phyloP scores from a whole-genome alignment of 30 jellyfish, hydroid and myxozoan genomes.

The Turritopsis dohrnii region DNA sequence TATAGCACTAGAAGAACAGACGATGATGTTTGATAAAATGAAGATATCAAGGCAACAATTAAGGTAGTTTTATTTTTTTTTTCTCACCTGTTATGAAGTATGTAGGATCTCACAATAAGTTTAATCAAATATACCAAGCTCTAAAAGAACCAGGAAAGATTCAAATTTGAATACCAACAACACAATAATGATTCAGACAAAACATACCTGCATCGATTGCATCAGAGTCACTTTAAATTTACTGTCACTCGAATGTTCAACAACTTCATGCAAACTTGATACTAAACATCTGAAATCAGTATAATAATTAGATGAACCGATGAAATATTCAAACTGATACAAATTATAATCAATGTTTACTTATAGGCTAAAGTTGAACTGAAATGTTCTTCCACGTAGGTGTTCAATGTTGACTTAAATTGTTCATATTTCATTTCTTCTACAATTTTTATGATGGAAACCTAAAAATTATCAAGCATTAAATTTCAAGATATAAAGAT shows the following conservation, averaged over 20 bases:
- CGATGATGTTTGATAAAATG: not conserved
- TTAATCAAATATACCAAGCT: conserved; percentile 46
- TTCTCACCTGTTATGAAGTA: conserved; percentile 62
- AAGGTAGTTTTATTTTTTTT: no score
- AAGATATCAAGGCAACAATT: not conserved
- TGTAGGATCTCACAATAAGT: conserved; percentile 53
- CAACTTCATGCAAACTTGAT: conserved; percentile 10
- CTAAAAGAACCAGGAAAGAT: conserved; percentile 26
- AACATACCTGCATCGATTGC: conserved; percentile 18
- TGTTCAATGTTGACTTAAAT: conserved; percentile 67
- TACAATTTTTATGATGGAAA: conserved; percentile 44
- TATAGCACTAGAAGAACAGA: conserved; percentile 1
- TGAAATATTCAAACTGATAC: not conserved
- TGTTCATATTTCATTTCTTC: conserved; percentile 51
- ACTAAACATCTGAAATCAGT: conserved; percentile 19
- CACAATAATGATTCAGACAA: not conserved
- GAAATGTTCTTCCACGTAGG: conserved; percentile 81
- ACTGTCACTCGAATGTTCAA: not conserved
- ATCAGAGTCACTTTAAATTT: not conserved
- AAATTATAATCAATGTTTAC: conserved; percentile 19
- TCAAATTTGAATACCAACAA: not conserved
- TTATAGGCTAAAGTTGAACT: conserved; percentile 82
- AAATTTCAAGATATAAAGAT: not conserved
- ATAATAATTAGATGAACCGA: not conserved
- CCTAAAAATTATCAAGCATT: conserved; percentile 8